Percentiles rank a stretch among this genome's conserved stretches.
Evolutionary conservation across 2,113 vertebrate genomes (phyloP).

Genomic region (Rhinoderma darwinii): DNA sequence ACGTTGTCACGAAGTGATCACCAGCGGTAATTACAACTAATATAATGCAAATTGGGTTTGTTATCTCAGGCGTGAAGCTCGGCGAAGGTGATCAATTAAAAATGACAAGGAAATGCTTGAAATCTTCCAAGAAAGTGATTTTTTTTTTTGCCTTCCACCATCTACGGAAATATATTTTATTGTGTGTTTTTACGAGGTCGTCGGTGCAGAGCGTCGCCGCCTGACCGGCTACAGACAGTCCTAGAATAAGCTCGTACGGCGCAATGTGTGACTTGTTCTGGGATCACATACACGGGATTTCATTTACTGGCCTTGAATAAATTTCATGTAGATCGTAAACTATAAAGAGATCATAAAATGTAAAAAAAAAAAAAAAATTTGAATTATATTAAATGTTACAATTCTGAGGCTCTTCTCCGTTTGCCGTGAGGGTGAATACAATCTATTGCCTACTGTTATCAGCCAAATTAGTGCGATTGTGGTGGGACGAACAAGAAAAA

Average conservation of each 20-base stretch:
- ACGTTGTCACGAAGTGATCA: not conserved
- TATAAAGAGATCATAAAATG: too few relatives aligned
- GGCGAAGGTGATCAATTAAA: not conserved
- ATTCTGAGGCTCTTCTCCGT: too few relatives aligned
- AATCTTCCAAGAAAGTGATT: not conserved
- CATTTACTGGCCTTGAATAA: too few relatives aligned
- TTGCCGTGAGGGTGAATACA: too few relatives aligned
- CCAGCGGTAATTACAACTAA: slow-evolving; percentile 39
- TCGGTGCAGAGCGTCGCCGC: too few relatives aligned
- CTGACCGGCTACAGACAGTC: too few relatives aligned
- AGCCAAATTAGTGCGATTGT: not conserved
- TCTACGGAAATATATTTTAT: not conserved
- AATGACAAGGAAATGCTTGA: slow-evolving; percentile 35
- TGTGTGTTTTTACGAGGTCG: not conserved
- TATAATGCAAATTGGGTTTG: not conserved
- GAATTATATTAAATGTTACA: too few relatives aligned
- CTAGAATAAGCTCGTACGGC: too few relatives aligned
- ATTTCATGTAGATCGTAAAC: too few relatives aligned
- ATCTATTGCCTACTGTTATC: not conserved
- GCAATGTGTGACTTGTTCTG: too few relatives aligned
- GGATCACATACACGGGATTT: too few relatives aligned
- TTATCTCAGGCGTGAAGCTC: not conserved
- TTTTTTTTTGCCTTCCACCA: not conserved
- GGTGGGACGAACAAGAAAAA: not conserved
- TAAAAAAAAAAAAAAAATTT: too few relatives aligned